A percentile compares a stretch with the other conserved stretches of the same genome.
These are phyloP conservation scores for Ruditapes philippinarum DNA, from an alignment of 1,140 invertebrate genomes.

Conservation along the genomic window DNA sequence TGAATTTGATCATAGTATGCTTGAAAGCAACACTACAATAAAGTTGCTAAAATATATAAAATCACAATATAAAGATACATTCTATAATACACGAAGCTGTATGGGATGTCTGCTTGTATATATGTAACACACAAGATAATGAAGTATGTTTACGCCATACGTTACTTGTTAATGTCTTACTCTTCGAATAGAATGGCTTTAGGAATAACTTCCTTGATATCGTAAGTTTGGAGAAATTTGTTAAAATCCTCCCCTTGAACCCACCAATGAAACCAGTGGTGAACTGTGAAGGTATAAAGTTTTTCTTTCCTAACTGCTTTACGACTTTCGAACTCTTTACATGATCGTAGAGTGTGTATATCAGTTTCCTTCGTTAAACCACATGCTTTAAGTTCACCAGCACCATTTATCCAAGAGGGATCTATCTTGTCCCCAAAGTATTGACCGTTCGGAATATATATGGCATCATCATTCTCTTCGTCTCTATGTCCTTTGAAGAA, in stretches of 20 bases:
- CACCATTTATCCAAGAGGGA: neutral
- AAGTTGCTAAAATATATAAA: too few species aligned
- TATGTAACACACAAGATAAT: too few species aligned
- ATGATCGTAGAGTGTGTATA: neutral
- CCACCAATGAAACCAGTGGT: conserved; percentile 17
- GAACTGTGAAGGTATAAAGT: neutral
- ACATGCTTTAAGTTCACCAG: neutral
- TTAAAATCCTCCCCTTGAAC: neutral
- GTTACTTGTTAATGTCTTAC: too few species aligned
- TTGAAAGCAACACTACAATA: too few species aligned
- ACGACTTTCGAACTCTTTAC: conserved; percentile 6
- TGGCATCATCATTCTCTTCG: conserved; percentile 16
- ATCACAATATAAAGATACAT: too few species aligned
- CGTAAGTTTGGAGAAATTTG: neutral
- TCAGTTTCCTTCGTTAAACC: neutral
- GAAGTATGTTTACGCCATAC: too few species aligned
- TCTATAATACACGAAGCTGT: too few species aligned
- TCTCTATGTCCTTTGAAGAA: conserved; percentile 16
- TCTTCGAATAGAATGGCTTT: neutral
- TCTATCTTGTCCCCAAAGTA: conserved; percentile 16
- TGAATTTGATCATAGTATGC: too few species aligned
- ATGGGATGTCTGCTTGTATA: too few species aligned
- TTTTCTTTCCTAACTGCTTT: conserved; percentile 10
- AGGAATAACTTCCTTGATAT: conserved; percentile 1
- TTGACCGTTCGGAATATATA: conserved; percentile 43